Conservation (phyloP, 2,797 vertebrate species). For the Tamandua tetradactyla region DNA sequence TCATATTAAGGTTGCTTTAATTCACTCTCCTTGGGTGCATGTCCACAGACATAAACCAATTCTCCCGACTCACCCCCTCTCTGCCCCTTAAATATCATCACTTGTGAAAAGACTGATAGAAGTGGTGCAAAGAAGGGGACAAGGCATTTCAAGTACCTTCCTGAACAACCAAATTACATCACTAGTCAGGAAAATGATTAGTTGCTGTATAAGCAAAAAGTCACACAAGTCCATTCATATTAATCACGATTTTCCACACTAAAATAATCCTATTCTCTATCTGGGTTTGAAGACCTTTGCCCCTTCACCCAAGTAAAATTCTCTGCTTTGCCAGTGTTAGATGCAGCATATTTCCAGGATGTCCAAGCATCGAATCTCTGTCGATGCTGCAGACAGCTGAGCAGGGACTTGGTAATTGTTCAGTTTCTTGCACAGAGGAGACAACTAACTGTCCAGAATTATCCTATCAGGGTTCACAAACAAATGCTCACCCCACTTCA, state of each 20-base stretch:
- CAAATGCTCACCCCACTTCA: constrained; percentile 26
- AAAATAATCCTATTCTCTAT: constrained; percentile 13
- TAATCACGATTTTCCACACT: constrained; percentile 23
- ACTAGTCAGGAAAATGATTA: constrained; percentile 30
- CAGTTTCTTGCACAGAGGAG: neutral
- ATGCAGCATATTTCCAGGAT: constrained; percentile 9
- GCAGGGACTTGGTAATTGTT: constrained; percentile 49
- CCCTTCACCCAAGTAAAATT: neutral
- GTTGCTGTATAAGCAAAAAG: neutral
- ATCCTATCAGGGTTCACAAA: neutral
- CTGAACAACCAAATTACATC: constrained; percentile 10
- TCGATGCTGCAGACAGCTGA: constrained; percentile 14
- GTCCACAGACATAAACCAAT: neutral
- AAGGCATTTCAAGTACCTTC: neutral
- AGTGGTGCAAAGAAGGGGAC: neutral
- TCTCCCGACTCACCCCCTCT: neutral
- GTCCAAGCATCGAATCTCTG: neutral
- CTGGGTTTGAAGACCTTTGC: neutral
- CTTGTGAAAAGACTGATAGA: neutral
- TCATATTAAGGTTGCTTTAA: neutral
- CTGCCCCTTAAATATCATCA: neutral
- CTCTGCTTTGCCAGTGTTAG: neutral
- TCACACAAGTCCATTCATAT: constrained; percentile 33
- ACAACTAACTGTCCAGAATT: constrained; percentile 45
- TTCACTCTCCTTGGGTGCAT: neutral